Evolutionary conservation across 2,888 invertebrate species (phyloP), one percentile per base, ranked within the genome.

Genomic region (Mellilla xanthometata): DNA sequence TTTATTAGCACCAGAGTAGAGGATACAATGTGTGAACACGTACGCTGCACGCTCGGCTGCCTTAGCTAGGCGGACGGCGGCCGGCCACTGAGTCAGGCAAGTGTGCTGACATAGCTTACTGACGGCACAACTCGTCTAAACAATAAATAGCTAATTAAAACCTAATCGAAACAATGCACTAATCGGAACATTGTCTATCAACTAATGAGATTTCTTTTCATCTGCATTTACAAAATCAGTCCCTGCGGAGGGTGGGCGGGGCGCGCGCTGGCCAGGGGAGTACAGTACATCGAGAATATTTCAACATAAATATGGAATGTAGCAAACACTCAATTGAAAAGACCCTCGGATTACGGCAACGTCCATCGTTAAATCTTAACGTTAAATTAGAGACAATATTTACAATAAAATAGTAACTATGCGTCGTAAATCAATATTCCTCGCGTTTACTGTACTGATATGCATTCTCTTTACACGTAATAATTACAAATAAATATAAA

Each of bases 231-330:
- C 71, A 68, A 74, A 73, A 78, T 79, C 75, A 81, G 75, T 80
- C 76, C 74, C 75, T 74, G 15, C 15, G 15, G 15, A 19, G 15
- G 4, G 3, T 6, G 15, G 4, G 4, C 15, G 15, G 4, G 15
- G 4, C 15, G 15, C 6, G 15, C 15, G 15, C 0, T 0, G 1
- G 15, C 15, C n/a, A n/a, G n/a, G n/a, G n/a, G n/a, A 68, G 68
- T 72, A 76, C 77, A 79, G 70, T 70, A 68, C 72, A 81, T 76
- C 73, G 77, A 83, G 72, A 85, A 81, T 83, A 86, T 82, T 83
- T 87, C 86, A 87, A 87, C 88, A 88, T 88, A 88, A 88, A 88
- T 87, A 89, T 89, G 88, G 88, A 88, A 89, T 89, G 88, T 89
- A 89, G 83, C 78, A 83, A 85, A 88, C 88, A 87, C 87, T 87